These are phyloP conservation scores for Aphelinus certus DNA, from an alignment of 1,140 invertebrate genomes.

Conservation along the genomic window DNA sequence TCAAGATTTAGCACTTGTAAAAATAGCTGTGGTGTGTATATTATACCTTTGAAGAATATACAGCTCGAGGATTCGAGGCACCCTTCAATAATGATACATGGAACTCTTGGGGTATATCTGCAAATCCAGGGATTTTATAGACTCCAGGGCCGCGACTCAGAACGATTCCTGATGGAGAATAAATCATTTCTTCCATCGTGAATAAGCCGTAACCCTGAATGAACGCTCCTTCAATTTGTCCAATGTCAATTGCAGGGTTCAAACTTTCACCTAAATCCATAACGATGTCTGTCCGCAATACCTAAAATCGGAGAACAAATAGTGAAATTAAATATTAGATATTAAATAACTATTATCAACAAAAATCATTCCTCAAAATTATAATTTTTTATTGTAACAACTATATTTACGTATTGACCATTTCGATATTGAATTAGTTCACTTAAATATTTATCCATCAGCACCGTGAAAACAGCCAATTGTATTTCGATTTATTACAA, in stretches of 20 bases:
- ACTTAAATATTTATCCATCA: too few relatives aligned
- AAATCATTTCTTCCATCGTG: slow-evolving; percentile 87
- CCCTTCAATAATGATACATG: slow-evolving; percentile 91
- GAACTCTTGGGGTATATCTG: slow-evolving; percentile 88
- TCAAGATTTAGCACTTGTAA: not conserved
- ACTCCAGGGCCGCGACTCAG: slow-evolving; percentile 89
- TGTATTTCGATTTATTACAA: too few relatives aligned
- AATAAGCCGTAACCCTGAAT: slow-evolving; percentile 93
- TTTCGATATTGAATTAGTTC: too few relatives aligned
- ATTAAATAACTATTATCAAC: not conserved
- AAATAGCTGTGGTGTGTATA: not conserved
- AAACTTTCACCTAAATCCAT: slow-evolving; percentile 94
- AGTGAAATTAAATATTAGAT: not conserved
- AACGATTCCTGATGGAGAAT: slow-evolving; percentile 83
- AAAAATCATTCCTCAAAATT: not conserved
- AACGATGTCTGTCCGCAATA: slow-evolving; percentile 89
- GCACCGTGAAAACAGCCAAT: too few relatives aligned
- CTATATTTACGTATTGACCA: too few relatives aligned
- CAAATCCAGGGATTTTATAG: slow-evolving; percentile 92
- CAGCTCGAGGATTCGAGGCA: slow-evolving; percentile 84
- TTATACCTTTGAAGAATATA: slow-evolving; percentile 91
- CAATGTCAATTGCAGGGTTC: slow-evolving; percentile 95
- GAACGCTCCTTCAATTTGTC: slow-evolving; percentile 93
- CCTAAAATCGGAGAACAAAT: slow-evolving; percentile 60
- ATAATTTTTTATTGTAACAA: too few relatives aligned